phyloP scores from a whole-genome alignment of 1,140 invertebrate species.

The Lasaia peninsularis region DNA sequence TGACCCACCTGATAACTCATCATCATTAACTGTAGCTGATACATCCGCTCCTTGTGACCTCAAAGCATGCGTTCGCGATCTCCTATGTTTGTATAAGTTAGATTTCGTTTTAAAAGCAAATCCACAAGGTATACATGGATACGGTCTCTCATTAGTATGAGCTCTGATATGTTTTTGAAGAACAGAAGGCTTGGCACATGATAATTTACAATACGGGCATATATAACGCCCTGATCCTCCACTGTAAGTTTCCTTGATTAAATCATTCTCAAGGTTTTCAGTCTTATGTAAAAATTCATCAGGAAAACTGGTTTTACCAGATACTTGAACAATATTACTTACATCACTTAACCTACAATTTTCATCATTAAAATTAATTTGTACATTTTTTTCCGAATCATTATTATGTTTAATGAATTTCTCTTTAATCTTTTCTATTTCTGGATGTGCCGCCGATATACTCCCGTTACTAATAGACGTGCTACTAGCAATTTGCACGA shows the following conservation, averaged over 20 bases:
- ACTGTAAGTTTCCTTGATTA: conserved; percentile 70
- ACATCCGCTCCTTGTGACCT: conserved; percentile 80
- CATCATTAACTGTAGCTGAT: conserved; percentile 67
- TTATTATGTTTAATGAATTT: conserved; percentile 41
- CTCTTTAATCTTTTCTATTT: conserved; percentile 70
- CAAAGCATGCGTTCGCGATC: conserved; percentile 88
- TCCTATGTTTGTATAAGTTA: conserved; percentile 94
- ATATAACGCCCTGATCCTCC: conserved; percentile 81
- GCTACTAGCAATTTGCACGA: conserved; percentile 44
- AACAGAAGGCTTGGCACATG: conserved; percentile 95
- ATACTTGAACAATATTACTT: conserved; percentile 69
- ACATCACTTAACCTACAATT: conserved; percentile 71
- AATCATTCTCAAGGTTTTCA: conserved; percentile 73
- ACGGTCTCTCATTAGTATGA: conserved; percentile 95
- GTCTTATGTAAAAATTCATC: conserved; percentile 75
- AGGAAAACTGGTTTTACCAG: conserved; percentile 72
- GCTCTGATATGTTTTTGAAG: conserved; percentile 94
- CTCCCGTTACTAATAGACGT: conserved; percentile 64
- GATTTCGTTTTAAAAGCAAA: conserved; percentile 97
- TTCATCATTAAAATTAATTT: conserved; percentile 75
- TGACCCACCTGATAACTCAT: conserved; percentile 75
- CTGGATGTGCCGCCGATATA: conserved; percentile 65
- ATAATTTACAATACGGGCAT: conserved; percentile 91
- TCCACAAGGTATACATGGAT: conserved; percentile 91
- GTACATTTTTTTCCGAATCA: conserved; percentile 71